These are phyloP conservation scores for Azorinus chamasolen DNA, from an alignment of 2,888 invertebrate genomes.

Conservation along the genomic window DNA sequence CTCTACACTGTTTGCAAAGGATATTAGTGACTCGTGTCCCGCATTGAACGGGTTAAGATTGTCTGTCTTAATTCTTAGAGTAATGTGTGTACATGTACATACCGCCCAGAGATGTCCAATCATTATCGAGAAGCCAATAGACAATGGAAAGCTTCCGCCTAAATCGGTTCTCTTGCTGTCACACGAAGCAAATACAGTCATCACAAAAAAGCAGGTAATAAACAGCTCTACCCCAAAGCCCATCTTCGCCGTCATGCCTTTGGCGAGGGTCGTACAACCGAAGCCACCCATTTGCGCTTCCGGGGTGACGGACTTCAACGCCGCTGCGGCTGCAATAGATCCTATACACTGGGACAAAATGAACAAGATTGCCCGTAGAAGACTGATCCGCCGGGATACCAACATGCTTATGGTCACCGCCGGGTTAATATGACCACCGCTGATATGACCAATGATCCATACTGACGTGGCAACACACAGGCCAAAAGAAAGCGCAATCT, in stretches of 20 bases:
- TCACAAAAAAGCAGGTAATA: constrained; percentile 94
- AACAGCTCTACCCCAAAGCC: constrained; percentile 94
- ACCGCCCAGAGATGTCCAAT: constrained; percentile 95
- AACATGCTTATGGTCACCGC: constrained; percentile 89
- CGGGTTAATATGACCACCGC: constrained; percentile 89
- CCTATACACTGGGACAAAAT: constrained; percentile 97
- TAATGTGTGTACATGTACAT: too few species aligned
- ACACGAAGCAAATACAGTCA: constrained; percentile 94
- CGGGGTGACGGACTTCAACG: constrained; percentile 88
- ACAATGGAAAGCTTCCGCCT: constrained; percentile 91
- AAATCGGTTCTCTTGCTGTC: constrained; percentile 93
- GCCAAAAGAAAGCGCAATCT: constrained; percentile 96
- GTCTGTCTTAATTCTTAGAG: too few species aligned
- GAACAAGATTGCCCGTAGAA: constrained; percentile 92
- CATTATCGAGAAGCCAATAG: constrained; percentile 95
- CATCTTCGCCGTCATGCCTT: constrained; percentile 88
- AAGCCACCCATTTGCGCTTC: constrained; percentile 93
- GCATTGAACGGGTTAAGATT: too few species aligned
- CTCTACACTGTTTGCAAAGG: too few species aligned
- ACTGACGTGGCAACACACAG: constrained; percentile 93
- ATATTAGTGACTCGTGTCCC: too few species aligned
- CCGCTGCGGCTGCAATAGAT: constrained; percentile 96
- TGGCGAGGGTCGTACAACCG: constrained; percentile 89
- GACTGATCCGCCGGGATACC: constrained; percentile 92
- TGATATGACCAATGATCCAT: constrained; percentile 94